Percentiles rank a stretch among this genome's conserved stretches.
Conservation (phyloP, 2,888 invertebrate genomes). For the Caenorhabditis imperialis region DNA sequence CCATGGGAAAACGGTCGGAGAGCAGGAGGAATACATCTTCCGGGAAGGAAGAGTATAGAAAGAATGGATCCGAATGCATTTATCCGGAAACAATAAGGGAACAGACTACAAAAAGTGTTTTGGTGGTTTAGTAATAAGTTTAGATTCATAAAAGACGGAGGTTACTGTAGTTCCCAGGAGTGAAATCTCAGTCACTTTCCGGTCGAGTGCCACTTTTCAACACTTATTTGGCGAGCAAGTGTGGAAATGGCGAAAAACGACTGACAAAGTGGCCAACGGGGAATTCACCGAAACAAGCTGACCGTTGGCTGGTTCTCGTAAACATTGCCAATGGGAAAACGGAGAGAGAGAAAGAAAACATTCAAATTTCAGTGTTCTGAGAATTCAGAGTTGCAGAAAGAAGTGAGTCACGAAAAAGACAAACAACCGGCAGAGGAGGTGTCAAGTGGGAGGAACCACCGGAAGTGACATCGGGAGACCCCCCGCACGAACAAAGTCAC, state of each 20-base stretch:
- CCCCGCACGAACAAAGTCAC: constrained; percentile 34
- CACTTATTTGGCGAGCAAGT: constrained; percentile 13
- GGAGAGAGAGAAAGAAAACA: neutral
- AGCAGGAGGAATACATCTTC: neutral
- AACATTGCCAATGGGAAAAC: constrained; percentile 8
- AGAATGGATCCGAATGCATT: too few species aligned
- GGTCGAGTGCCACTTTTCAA: constrained; percentile 12
- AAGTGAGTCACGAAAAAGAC: too few species aligned
- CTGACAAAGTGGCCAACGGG: constrained; percentile 29
- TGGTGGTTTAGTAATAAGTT: too few species aligned
- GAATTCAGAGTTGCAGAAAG: too few species aligned
- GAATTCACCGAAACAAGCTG: constrained; percentile 22
- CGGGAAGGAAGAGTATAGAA: neutral
- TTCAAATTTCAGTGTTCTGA: too few species aligned
- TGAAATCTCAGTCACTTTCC: neutral
- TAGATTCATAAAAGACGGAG: neutral
- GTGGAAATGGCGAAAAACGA: constrained; percentile 4
- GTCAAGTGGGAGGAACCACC: neutral
- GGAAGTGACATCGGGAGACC: constrained; percentile 33
- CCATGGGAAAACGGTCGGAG: constrained; percentile 24
- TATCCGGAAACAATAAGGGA: neutral
- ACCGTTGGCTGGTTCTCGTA: constrained; percentile 10
- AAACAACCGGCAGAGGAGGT: neutral
- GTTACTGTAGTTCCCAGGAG: constrained; percentile 20
- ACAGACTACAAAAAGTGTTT: neutral